These are phyloP conservation scores for Gallinago jamesoni DNA, from an alignment of 2,113 vertebrate species.

Conservation along the genomic window DNA sequence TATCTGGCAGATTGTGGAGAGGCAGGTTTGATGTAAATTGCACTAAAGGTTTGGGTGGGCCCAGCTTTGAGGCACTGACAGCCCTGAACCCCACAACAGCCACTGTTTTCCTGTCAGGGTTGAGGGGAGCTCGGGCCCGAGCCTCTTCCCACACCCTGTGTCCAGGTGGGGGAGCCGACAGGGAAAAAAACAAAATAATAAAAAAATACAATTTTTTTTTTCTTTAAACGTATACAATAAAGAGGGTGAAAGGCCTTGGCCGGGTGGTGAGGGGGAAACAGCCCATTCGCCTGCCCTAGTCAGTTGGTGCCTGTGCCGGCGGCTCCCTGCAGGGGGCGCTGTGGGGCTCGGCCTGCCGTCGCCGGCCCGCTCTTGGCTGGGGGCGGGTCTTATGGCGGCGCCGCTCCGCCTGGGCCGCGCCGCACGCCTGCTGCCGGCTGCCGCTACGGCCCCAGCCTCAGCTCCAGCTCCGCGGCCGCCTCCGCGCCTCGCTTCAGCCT, in stretches of 20 bases:
- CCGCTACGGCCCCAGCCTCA: neutral
- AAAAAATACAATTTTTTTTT: fast-evolving
- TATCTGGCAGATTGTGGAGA: fast-evolving
- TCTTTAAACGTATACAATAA: fast-evolving
- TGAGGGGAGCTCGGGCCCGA: fast-evolving
- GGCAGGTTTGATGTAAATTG: fast-evolving
- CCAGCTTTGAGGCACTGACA: fast-evolving
- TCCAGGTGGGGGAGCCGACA: no score
- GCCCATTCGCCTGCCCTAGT: fast-evolving
- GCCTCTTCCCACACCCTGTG: neutral
- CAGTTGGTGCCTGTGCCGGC: neutral
- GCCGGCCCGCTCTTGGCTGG: neutral
- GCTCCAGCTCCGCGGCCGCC: no score
- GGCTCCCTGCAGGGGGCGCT: neutral
- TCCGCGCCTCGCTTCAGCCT: neutral
- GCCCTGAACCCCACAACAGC: no score
- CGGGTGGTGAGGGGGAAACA: fast-evolving
- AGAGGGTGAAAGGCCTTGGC: fast-evolving
- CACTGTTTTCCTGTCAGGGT: fast-evolving
- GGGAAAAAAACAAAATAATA: fast-evolving
- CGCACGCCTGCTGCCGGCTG: neutral
- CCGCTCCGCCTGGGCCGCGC: neutral
- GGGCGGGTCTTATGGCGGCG: neutral
- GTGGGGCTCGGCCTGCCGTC: fast-evolving
- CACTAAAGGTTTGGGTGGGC: fast-evolving